Base-by-base conservation (phyloP, 2,888 invertebrate species). In the Lysandra bellargus region DNA sequence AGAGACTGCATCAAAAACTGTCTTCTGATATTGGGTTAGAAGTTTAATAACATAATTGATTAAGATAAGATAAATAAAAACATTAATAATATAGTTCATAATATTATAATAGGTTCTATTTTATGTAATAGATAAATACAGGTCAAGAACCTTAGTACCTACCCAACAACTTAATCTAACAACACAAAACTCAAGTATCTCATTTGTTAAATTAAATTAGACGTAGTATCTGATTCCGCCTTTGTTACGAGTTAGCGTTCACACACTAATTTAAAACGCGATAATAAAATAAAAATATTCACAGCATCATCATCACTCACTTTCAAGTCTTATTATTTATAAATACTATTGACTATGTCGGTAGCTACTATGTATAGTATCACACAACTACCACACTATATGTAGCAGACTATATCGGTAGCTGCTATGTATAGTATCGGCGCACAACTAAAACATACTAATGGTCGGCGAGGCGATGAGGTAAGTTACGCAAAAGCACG, bases 401-500 rank as follows among this genome's bases (percentile, higher is more conserved):
- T 40, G 6, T 40, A 6, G 40, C 40, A 7, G 44, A 7, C 44
- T 44, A 44, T 44, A 9, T 49, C 49, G 9, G 49, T 49, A 49
- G 44, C 6, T 61, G 85, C 85, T 81, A 85, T 85, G 85, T 87
- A 88, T 87, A 87, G 86, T 37, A 88, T 85, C 82, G 80, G 84
- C 83, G 88, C 85, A 87, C 89, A 90, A 89, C 87, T 90, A 91
- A 90, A 91, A 90, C 87, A 85, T 85, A 87, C 85, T 87, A 86
- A 88, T 87, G 85, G 86, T 84, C 84, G 85, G 84, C 85, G 84
- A 87, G 84, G 84, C 87, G 89, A 86, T 88, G 88, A 86, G 88
- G 88, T 87, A 86, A 88, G 89, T 93, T 92, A 92, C 92, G 92
- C 93, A 92, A 93, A 93, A 93, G 91, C 92, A 92, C 92, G 92